Evolutionary conservation across 2,113 vertebrate genomes (phyloP).

Genomic region (Tupaia chinensis): DNA sequence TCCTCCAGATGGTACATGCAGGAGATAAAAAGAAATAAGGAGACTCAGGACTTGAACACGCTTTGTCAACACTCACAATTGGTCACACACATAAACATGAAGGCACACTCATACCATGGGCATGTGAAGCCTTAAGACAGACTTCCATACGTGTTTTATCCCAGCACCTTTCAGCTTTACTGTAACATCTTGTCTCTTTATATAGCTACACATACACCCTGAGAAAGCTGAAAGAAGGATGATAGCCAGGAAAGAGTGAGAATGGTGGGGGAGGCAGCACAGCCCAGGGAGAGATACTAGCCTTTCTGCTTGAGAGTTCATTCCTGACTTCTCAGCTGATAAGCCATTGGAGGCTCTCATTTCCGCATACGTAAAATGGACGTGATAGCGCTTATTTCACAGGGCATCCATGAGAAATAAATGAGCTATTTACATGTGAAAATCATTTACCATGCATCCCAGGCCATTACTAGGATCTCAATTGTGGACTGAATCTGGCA

Average conservation of each 20-base stretch:
- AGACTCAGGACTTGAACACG: background rate
- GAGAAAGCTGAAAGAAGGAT: background rate
- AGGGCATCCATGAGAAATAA: background rate
- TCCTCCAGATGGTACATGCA: background rate
- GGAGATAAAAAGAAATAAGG: background rate
- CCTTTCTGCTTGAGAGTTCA: background rate
- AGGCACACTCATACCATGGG: rapidly evolving
- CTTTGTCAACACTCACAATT: background rate
- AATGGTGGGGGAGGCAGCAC: background rate
- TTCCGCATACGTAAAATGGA: background rate
- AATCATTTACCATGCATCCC: background rate
- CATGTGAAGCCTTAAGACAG: background rate
- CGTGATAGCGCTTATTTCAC: background rate
- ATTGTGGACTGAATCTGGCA: background rate
- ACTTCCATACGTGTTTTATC: background rate
- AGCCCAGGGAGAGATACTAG: background rate
- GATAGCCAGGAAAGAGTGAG: background rate
- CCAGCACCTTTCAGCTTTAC: background rate
- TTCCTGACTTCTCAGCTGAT: background rate
- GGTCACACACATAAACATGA: background rate
- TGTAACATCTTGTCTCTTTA: background rate
- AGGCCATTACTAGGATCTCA: background rate
- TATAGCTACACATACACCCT: background rate
- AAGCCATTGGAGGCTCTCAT: background rate
- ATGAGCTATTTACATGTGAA: background rate